Percentiles rank a stretch among this genome's conserved stretches.
Evolutionary conservation across 2,888 invertebrate species (phyloP).

Genomic region (Drosophila longiperda): DNA sequence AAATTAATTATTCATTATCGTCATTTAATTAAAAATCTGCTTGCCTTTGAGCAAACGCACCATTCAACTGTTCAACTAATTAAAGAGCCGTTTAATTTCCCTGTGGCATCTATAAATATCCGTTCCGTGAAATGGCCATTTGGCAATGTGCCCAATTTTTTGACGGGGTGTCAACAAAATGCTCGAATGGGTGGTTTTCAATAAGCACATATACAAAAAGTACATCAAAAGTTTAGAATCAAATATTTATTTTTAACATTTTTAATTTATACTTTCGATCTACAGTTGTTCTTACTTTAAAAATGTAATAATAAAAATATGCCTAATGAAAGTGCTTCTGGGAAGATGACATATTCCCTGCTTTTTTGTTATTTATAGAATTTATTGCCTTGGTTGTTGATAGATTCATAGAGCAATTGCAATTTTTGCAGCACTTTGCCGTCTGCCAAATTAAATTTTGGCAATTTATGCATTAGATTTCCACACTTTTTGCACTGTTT

Average conservation of each 20-base stretch:
- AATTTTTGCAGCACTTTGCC: slow-evolving; percentile 40
- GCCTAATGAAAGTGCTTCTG: not conserved
- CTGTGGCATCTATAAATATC: slow-evolving; percentile 36
- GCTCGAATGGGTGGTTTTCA: not conserved
- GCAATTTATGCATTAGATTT: slow-evolving; percentile 46
- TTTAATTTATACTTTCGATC: too few species aligned
- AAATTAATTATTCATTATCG: slow-evolving; percentile 52
- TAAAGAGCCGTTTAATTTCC: slow-evolving; percentile 49
- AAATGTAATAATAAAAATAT: not conserved
- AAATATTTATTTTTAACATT: not conserved
- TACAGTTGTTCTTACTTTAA: not conserved
- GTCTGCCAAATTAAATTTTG: slow-evolving; percentile 55
- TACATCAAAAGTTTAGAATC: not conserved
- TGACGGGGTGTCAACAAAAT: slow-evolving; percentile 16
- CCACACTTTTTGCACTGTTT: slow-evolving; percentile 22
- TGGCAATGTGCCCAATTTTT: slow-evolving; percentile 37
- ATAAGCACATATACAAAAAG: not conserved
- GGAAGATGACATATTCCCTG: not conserved
- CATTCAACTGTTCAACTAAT: slow-evolving; percentile 46
- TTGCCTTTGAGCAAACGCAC: slow-evolving; percentile 7
- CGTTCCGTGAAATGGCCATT: slow-evolving; percentile 36
- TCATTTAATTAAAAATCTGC: slow-evolving; percentile 48
- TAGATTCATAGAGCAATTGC: slow-evolving; percentile 62
- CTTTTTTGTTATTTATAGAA: slow-evolving; percentile 39
- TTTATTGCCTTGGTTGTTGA: slow-evolving; percentile 58